phyloP scores from a whole-genome alignment of 2,888 invertebrate species.

The Tenthredo mesomela region DNA sequence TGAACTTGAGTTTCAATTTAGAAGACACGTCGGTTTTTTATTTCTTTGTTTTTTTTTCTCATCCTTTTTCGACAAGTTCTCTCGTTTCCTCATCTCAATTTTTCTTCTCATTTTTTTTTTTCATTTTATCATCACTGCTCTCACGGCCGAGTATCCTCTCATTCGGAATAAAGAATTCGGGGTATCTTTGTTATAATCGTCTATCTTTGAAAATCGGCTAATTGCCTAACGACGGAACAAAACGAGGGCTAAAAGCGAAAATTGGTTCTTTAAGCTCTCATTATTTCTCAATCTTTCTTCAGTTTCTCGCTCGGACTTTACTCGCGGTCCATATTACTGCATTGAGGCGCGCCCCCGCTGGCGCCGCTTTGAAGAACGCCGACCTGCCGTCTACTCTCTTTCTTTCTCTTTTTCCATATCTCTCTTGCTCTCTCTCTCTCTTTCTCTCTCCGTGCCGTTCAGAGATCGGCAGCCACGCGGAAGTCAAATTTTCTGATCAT shows the following conservation, averaged over 20 bases:
- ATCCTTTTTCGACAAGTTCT: background rate
- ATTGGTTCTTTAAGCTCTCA: slow-evolving; percentile 7
- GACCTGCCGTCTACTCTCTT: slow-evolving; percentile 35
- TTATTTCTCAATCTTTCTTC: slow-evolving; percentile 29
- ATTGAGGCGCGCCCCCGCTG: slow-evolving; percentile 47
- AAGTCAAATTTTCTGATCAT: slow-evolving; percentile 62
- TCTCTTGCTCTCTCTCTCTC: background rate
- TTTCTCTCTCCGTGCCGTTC: background rate
- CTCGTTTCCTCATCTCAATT: background rate
- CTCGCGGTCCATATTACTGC: slow-evolving; percentile 34
- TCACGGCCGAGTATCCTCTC: background rate
- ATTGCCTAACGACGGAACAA: slow-evolving; percentile 3
- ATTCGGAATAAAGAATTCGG: slow-evolving; percentile 4
- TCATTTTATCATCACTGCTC: background rate
- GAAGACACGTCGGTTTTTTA: slow-evolving; percentile 8
- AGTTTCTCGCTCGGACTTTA: slow-evolving; percentile 12
- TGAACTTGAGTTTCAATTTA: slow-evolving; percentile 27
- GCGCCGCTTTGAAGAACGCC: slow-evolving; percentile 50
- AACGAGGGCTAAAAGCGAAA: slow-evolving; percentile 18
- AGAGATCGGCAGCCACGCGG: slow-evolving; percentile 56
- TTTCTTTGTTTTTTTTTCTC: background rate
- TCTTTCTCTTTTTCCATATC: background rate
- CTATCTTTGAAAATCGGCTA: slow-evolving; percentile 19
- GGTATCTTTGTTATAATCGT: background rate
- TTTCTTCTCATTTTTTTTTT: background rate